Evolutionary conservation across 1,140 invertebrate genomes (phyloP).

Genomic region (Hylaeus volcanicus): DNA sequence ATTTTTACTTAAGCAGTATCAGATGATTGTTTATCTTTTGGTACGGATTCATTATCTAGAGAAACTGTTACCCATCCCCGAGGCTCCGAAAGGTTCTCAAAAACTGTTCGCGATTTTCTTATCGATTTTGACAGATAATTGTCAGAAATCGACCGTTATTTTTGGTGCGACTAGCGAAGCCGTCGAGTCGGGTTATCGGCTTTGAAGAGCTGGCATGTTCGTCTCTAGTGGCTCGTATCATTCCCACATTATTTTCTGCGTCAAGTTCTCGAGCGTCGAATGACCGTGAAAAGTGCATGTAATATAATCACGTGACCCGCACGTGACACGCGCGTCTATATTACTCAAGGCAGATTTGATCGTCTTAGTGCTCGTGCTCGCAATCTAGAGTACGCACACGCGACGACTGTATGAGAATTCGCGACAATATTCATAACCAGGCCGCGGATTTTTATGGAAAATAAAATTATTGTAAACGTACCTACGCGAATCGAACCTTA

Average conservation of each 20-base stretch:
- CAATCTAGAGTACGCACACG: too few species aligned
- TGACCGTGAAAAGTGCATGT: conserved; percentile 30
- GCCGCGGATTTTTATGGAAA: too few species aligned
- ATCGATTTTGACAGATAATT: neutral
- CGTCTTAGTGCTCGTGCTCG: neutral
- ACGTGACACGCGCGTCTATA: neutral
- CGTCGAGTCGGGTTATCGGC: neutral
- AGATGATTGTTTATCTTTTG: too few species aligned
- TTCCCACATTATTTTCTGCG: conserved; percentile 34
- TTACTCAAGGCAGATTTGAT: neutral
- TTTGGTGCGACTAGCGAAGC: neutral
- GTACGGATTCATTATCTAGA: too few species aligned
- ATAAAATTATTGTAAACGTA: too few species aligned
- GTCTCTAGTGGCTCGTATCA: neutral
- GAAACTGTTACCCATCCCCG: too few species aligned
- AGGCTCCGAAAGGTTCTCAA: neutral
- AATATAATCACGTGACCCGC: conserved; percentile 1
- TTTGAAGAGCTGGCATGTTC: neutral
- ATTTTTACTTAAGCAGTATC: too few species aligned
- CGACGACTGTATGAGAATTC: too few species aligned
- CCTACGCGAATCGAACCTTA: too few species aligned
- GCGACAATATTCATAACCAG: too few species aligned
- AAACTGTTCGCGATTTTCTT: neutral
- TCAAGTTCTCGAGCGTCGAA: conserved; percentile 17
- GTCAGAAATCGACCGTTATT: neutral